Base-by-base conservation (phyloP, 2,113 vertebrate genomes). In the Naja naja region DNA sequence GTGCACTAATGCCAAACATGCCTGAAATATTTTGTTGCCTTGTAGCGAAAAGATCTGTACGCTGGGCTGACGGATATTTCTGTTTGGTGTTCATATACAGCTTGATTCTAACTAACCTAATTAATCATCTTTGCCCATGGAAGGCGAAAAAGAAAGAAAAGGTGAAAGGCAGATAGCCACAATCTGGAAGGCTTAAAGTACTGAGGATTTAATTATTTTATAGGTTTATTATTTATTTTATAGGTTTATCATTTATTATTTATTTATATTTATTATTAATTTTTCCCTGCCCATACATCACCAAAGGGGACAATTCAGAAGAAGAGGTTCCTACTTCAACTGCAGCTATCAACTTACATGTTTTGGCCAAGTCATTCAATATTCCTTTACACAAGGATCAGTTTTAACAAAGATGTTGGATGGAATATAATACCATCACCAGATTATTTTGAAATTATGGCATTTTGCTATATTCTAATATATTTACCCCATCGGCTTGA, bases 121-220 rank as follows among this genome's bases (percentile, higher is more conserved):
- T 58, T 93, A 93, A 93, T 90, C 54, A 93, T 89, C 88, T 93
- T 93, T 60, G 43, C 43, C 74, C 54, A 60, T 22, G 60, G 45
- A 90, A 89, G 74, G 92, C 74, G 52, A 93, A 90, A 55, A 55
- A 22, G 49, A 60, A 93, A 89, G 43, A 90, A 87, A 89, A 87
- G 49, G 5, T n/a, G 16, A 52, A 52, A 5, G 87, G 53, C 16
- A 16, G 10, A 88, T 22, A 88, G 55, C 5, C 54, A 55, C n/a
- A 89, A 22, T 39, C 27, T 43, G 86, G 11, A 34, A 74, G 25
- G 23, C 34, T 34, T 58, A 87, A 87, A 20, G 16, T 8, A 49
- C 39, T 4, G 8, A 11, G 23, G 9, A 30, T 85, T 74, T 39
- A 16, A 52, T 16, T 25, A 8, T 18, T 85, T 39, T 30, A 39